A percentile compares a stretch with the other conserved stretches of the same genome.
Evolutionary conservation across 2,797 vertebrate genomes (phyloP).

Genomic region (Hephaestus fuliginosus): DNA sequence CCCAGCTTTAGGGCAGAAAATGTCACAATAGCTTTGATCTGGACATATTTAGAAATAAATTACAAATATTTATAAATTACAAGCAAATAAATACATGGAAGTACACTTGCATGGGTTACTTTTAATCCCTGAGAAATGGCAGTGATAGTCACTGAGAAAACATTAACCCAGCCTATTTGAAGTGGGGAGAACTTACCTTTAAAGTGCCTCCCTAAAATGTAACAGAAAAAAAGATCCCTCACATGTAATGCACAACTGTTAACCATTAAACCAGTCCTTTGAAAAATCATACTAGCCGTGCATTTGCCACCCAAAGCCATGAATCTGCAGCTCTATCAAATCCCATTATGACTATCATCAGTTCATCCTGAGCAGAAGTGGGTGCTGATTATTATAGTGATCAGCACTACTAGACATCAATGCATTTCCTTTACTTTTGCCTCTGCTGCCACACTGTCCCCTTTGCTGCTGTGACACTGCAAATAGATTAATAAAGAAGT

Average conservation of each 20-base stretch:
- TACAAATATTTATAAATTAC: conserved; percentile 1
- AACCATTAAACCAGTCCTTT: neutral
- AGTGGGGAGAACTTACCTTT: neutral
- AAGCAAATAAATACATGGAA: neutral
- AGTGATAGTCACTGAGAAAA: neutral
- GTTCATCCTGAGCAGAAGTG: neutral
- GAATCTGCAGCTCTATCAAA: neutral
- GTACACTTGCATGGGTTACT: neutral
- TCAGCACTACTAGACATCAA: neutral
- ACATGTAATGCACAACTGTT: no score
- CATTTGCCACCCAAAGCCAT: neutral
- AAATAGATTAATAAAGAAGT: no score
- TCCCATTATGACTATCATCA: neutral
- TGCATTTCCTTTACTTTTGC: no score
- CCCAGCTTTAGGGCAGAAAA: conserved; percentile 6
- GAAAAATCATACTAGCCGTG: neutral
- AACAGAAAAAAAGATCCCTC: no score
- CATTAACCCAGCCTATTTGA: neutral
- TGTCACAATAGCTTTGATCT: conserved; percentile 6
- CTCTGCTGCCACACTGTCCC: no score
- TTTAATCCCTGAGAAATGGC: neutral
- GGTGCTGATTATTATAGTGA: neutral
- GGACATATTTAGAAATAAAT: neutral
- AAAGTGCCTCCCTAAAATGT: no score
- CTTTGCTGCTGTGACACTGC: no score